Evolutionary conservation across 2,888 invertebrate species (phyloP).

Genomic region (Melieria picta): DNA sequence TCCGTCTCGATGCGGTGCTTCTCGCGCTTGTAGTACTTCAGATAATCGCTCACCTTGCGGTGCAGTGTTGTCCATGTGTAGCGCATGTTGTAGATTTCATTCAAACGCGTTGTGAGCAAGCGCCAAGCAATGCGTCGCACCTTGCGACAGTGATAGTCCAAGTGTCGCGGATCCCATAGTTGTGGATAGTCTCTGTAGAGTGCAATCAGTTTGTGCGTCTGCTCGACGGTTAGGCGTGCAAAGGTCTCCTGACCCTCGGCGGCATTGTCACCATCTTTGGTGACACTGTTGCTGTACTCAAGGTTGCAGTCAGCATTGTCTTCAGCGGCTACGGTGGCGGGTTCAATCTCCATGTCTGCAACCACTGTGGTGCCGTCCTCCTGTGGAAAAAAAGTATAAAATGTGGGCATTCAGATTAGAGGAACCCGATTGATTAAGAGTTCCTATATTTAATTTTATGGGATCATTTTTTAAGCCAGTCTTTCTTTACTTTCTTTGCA

Average conservation of each 20-base stretch:
- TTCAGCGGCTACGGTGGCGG: too few relatives aligned
- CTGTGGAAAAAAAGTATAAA: too few relatives aligned
- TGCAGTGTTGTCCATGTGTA: constrained; percentile 54
- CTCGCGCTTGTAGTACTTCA: constrained; percentile 54
- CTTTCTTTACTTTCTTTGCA: too few relatives aligned
- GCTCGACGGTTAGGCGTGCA: constrained; percentile 44
- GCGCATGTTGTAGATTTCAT: constrained; percentile 31
- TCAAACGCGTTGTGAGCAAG: constrained; percentile 47
- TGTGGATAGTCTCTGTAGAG: constrained; percentile 49
- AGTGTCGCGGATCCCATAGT: constrained; percentile 57
- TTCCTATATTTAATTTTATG: too few relatives aligned
- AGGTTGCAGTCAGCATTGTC: too few relatives aligned
- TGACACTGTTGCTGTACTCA: too few relatives aligned
- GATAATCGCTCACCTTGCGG: constrained; percentile 55
- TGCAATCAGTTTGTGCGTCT: constrained; percentile 50
- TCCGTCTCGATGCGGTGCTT: constrained; percentile 40
- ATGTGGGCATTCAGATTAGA: too few relatives aligned
- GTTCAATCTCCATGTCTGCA: too few relatives aligned
- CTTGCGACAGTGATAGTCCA: constrained; percentile 50
- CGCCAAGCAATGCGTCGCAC: constrained; percentile 54
- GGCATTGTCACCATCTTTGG: constrained; percentile 23
- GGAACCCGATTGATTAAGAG: too few relatives aligned
- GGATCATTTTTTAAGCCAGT: too few relatives aligned
- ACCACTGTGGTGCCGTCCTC: too few relatives aligned
- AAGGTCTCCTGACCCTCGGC: constrained; percentile 28